A percentile compares a stretch with the other conserved stretches of the same genome.
These are phyloP conservation scores for Melanotaenia parkinsoni DNA, from an alignment of 2,797 vertebrate species.

Conservation along the genomic window DNA sequence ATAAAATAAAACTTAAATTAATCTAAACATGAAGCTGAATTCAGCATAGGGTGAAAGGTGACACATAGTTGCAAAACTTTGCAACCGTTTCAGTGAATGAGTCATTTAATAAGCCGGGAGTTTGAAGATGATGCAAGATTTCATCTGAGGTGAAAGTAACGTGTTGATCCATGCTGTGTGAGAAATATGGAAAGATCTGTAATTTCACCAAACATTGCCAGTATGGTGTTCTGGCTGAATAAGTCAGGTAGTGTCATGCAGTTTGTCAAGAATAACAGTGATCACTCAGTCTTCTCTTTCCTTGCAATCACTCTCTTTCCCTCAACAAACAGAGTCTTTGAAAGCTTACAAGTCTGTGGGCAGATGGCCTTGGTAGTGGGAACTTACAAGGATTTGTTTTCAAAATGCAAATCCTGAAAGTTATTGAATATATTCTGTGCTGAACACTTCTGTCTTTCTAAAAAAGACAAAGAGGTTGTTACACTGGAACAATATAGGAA, in stretches of 20 bases:
- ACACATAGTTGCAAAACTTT: neutral
- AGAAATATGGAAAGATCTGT: constrained; percentile 29
- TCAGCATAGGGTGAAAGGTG: neutral
- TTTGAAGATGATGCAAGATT: constrained; percentile 54
- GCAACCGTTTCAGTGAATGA: neutral
- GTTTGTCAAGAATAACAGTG: constrained; percentile 16
- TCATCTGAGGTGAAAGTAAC: constrained; percentile 4
- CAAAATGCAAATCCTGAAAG: constrained; percentile 29
- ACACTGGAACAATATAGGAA: neutral
- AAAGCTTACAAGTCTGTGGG: constrained; percentile 32
- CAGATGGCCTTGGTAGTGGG: constrained; percentile 18
- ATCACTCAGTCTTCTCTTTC: constrained; percentile 11
- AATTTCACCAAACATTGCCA: constrained; percentile 34
- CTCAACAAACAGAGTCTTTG: constrained; percentile 33
- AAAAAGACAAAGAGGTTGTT: neutral
- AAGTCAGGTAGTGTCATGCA: neutral
- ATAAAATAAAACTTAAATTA: neutral
- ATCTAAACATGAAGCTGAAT: neutral
- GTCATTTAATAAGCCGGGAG: constrained; percentile 8
- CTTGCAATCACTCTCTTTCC: constrained; percentile 2
- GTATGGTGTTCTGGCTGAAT: neutral
- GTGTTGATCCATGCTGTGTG: constrained; percentile 51
- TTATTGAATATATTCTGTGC: constrained; percentile 6
- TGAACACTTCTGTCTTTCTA: constrained; percentile 3
- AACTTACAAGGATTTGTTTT: constrained; percentile 30